These are phyloP conservation scores for Eulacestoma nigropectus DNA, from an alignment of 2,113 vertebrate species.

Conservation along the genomic window DNA sequence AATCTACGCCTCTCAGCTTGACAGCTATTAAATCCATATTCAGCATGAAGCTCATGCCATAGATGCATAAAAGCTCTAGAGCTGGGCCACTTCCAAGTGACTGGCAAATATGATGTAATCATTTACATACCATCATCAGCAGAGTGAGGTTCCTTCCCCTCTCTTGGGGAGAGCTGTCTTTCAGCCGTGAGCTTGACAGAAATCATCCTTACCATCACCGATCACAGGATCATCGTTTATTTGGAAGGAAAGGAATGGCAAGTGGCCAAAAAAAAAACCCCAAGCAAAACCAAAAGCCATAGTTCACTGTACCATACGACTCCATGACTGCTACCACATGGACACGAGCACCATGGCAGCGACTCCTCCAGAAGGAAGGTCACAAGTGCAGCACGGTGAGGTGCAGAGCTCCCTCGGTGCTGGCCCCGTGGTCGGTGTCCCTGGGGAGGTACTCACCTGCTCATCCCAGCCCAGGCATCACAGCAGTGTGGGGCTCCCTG, in stretches of 20 bases:
- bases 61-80: constrained; percentile 29
- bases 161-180: constrained; percentile 38
- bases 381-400: rapidly evolving
- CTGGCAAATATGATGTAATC: constrained; percentile 36
- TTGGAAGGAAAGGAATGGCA: neutral
- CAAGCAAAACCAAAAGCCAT: neutral
- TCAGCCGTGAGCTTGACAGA: constrained; percentile 7
- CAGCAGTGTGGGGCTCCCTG: neutral
- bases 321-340: rapidly evolving
- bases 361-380: neutral
- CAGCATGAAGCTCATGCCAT: neutral
- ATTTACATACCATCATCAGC: constrained; percentile 42
- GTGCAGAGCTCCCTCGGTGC: neutral
- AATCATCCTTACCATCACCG: neutral
- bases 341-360: neutral
- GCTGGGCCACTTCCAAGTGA: constrained; percentile 33
- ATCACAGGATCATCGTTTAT: neutral
- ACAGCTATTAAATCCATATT: constrained; percentile 32
- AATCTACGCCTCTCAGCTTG: neutral
- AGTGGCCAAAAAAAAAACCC: neutral
- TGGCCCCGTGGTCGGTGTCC: neutral
- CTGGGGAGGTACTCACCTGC: constrained; percentile 9
- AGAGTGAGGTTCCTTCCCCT: constrained; percentile 38
- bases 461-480: neutral
- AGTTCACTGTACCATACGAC: rapidly evolving